phyloP scores from a whole-genome alignment of 1,140 invertebrate genomes.

The Centruroides vittatus region DNA sequence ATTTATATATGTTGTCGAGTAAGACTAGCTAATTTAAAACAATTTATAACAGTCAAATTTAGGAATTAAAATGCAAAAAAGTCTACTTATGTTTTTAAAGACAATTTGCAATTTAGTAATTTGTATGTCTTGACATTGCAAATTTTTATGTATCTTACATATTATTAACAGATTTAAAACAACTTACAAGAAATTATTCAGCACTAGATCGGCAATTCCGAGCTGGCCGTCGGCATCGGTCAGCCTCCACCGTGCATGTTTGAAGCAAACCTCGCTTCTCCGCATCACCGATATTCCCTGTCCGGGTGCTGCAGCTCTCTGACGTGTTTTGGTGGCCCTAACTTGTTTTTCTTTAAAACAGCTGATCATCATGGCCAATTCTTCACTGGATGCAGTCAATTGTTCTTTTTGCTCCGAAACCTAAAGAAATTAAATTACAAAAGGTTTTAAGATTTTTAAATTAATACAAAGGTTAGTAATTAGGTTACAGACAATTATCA shows the following conservation, averaged over 20 bases:
- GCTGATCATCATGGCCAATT: conserved; percentile 77
- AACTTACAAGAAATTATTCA: conserved; percentile 84
- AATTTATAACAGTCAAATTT: too few relatives aligned
- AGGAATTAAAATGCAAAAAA: too few relatives aligned
- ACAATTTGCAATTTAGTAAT: too few relatives aligned
- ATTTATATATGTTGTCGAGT: too few relatives aligned
- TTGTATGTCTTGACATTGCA: too few relatives aligned
- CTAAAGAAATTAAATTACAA: background rate
- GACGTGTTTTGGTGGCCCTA: conserved; percentile 30
- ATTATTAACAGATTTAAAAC: background rate
- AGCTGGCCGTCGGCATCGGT: conserved; percentile 95
- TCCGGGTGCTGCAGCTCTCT: conserved; percentile 16
- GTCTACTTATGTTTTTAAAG: too few relatives aligned
- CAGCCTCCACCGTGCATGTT: conserved; percentile 94
- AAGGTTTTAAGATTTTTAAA: too few relatives aligned
- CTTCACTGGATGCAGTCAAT: conserved; percentile 70
- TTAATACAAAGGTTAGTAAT: too few relatives aligned
- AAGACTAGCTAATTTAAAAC: too few relatives aligned
- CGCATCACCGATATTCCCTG: conserved; percentile 54
- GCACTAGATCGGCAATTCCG: conserved; percentile 85
- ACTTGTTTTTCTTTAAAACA: conserved; percentile 67
- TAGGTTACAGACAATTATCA: too few relatives aligned
- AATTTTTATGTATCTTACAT: too few relatives aligned
- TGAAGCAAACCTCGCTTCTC: conserved; percentile 95
- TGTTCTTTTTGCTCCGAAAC: conserved; percentile 58